Evolutionary conservation across 2,888 invertebrate species (phyloP), one percentile per base, ranked within the genome.

Genomic region (Phragmatobia fuliginosa): DNA sequence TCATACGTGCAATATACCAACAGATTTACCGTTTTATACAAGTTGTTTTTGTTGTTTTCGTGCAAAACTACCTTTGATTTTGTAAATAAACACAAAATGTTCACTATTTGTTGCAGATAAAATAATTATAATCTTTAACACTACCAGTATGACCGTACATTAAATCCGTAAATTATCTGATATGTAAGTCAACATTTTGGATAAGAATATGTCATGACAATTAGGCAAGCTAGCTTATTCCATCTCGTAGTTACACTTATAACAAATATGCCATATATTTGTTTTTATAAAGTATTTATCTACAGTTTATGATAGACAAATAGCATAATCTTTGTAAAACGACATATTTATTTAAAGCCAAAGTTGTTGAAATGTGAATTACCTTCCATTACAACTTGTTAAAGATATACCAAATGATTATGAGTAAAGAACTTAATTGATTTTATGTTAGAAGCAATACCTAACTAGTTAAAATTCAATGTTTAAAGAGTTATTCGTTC

Each of bases 211-310:
- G 60, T 68, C 56, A 59, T 71, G 32, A 58, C 66, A 18, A 66
- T 62, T 78, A 80, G 73, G 45, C 78, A 78, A 76, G 82, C 78
- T 82, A 80, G 80, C 76, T 78, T 79, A 38, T 41, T 36, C 16
- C 6, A 16, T 31, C 38, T 38, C 8, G 21, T 38, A 16, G 21
- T 25, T 36, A 56, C 32, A 65, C 56, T 65, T 64, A 33, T 28
- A 21, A 52, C 18, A 61, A 62, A 31, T 38, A n/a, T 62, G 31
- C 41, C 31, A 21, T 41, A 61, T 25, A 61, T 61, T 38, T 38
- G 38, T 62, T 25, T 62, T 28, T 41, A 31, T 41, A 4, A 21
- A 52, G 52, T 52, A 62, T 62, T 49, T 49, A 49, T 49, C 45
- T 49, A 38, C 14, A 62, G 21, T 18, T 25, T 62, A 31, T 36